Evolutionary conservation across 1,140 invertebrate genomes (phyloP), one percentile per base, ranked within the genome.

Genomic region (Halesus radiatus): DNA sequence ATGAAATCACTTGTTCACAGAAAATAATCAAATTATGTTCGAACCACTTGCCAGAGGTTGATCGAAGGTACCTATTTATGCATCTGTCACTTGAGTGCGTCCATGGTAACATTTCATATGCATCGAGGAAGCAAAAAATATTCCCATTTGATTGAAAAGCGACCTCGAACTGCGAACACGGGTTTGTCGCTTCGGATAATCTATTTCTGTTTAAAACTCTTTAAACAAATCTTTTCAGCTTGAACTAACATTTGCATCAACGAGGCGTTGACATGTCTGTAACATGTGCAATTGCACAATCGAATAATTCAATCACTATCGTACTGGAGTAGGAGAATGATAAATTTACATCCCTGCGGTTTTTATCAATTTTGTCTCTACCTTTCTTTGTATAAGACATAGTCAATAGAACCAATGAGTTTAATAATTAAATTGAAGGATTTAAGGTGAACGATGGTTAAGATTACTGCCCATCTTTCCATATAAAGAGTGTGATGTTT

Each of bases 31-130:
- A 18, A 18, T 56, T 56, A 7, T 20, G 1, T 56, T n/a, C 5
- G 4, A 56, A 16, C 13, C 4, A 15, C 16, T 29, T 32, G 22
- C 62, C 18, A 32, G 62, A 76, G 80, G 80, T 78, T 81, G 72
- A 29, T n/a, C 18, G 75, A 22, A 45, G 37, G 37, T 45, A 56
- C 58, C 75, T 81, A 78, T 29, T 76, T 80, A 80, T 80, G 78
- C 78, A 80, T 62, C 78, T 75, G 78, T 80, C 76, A 77, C 32
- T 74, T 13, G 37, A 68, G 73, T 80, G 79, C 79, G 79, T 80
- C 74, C 62, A 60, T 18, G 26, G 70, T 22, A 26, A 16, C 73
- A 70, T 76, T 80, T 76, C 60, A 53, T 60, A 79, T 82, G 77
- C 81, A 72, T 52, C 78, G 66, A 79, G 81, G 74, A 80, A 82